Evolutionary conservation across 92 coral and sea anemone species (phyloP), one percentile per base, ranked within the genome.

Genomic region (Micromussa lordhowensis): DNA sequence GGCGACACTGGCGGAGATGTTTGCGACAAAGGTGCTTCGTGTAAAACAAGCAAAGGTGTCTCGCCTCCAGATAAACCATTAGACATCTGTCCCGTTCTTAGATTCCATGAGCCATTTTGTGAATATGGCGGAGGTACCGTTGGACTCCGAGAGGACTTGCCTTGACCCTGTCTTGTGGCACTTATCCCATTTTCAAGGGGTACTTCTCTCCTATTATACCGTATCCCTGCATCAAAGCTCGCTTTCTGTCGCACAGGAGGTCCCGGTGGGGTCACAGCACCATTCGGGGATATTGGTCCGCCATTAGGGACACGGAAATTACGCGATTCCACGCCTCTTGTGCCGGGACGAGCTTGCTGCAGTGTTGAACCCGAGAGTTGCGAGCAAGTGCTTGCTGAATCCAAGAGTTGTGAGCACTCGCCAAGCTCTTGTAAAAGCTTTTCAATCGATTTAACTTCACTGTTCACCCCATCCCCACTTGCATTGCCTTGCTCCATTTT

Each of bases 361-460:
- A 93, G 54, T 28, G 96, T 84, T 59, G 89, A 86, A 81, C 91
- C 96, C 58, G 93, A 85, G 3, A 93, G 79, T 3, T 95, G 96
- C 13, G 95, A 82, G 85, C 98, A 95, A n/a, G n/a, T n/a, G n/a
- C n/a, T n/a, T n/a, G n/a, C n/a, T n/a, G n/a, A 86, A 81, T 93
- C 96, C 58, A 95, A 85, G 3, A 93, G 79, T 3, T 95, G 96
- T 18, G 95, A 82, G 85, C 98, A 95, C 49, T 91, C 98, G 28
- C 97, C 98, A 3, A 97, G 93, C 82, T 94, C 95, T 28, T 88
- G 90, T 15, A 97, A 88, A 57, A 97, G 90, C 82, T 89, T 94
- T 72, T 97, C 96, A 88, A 97, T 96, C 38, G 98, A 95, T 49
- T 93, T 95, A 34, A 94, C 86, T 80, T 95, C 92, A 22, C 94